A percentile compares a stretch with the other conserved stretches of the same genome.
These are phyloP conservation scores for Ochropleura plecta DNA, from an alignment of 2,888 invertebrate genomes.

Conservation along the genomic window DNA sequence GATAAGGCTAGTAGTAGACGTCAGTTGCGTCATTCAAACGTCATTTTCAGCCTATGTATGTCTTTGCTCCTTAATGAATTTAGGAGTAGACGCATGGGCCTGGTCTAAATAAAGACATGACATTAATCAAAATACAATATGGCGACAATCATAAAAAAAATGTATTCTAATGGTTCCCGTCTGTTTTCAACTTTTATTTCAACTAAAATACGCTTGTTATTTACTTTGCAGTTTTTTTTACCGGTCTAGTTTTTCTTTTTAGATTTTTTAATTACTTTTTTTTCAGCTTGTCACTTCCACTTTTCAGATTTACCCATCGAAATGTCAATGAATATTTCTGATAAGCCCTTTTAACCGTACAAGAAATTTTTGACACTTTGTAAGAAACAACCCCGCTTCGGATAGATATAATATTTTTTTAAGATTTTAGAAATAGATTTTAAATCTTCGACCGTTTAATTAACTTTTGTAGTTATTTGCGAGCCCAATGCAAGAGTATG, in stretches of 20 bases:
- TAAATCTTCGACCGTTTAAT: not conserved
- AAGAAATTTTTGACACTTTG: not conserved
- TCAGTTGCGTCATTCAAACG: no score
- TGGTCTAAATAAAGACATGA: not conserved
- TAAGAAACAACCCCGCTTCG: not conserved
- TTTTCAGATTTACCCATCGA: not conserved
- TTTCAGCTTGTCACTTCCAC: not conserved
- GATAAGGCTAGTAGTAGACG: not conserved
- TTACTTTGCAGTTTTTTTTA: no score
- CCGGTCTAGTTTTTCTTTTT: not conserved
- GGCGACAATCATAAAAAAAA: not conserved
- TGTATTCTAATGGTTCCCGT: no score
- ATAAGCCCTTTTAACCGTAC: not conserved
- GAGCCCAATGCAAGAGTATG: slow-evolving; percentile 89
- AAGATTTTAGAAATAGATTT: not conserved
- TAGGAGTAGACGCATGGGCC: not conserved
- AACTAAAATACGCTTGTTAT: no score
- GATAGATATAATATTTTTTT: not conserved
- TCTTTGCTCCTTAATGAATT: not conserved
- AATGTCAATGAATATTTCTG: not conserved
- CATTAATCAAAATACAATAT: not conserved
- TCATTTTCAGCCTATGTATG: no score
- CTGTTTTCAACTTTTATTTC: no score
- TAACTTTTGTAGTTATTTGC: slow-evolving; percentile 70
- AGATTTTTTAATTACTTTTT: not conserved